These are phyloP conservation scores for Lepidiolamprologus cunningtoni DNA, from an alignment of 2,113 vertebrate species.

Conservation along the genomic window DNA sequence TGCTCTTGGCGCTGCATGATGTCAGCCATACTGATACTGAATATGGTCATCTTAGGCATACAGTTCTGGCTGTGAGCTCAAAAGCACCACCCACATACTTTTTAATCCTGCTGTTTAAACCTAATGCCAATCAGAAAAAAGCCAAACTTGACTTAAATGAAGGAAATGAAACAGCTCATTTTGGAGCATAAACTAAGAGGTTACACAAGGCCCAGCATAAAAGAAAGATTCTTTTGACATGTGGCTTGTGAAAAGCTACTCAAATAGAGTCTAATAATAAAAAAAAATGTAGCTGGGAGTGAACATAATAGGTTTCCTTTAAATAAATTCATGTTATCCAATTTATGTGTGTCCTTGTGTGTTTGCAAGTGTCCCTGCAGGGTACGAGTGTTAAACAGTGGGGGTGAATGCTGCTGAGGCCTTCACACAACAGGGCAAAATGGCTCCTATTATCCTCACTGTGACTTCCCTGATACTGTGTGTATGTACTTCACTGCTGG, in stretches of 20 bases:
- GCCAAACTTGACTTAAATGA: background rate
- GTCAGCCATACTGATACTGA: background rate
- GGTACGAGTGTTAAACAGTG: conserved; percentile 9
- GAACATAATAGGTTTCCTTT: background rate
- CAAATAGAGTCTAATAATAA: background rate
- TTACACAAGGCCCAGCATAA: background rate
- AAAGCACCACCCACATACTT: background rate
- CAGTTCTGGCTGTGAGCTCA: background rate
- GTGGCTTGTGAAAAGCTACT: background rate
- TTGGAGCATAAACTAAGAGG: background rate
- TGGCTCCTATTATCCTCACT: conserved; percentile 47
- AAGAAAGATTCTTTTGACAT: background rate
- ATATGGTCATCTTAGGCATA: background rate
- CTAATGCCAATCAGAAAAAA: background rate
- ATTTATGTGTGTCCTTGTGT: conserved; percentile 1
- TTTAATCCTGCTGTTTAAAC: background rate
- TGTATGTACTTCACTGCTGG: conserved; percentile 10
- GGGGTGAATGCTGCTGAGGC: conserved; percentile 10
- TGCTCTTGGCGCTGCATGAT: background rate
- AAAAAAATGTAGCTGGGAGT: background rate
- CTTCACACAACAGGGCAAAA: conserved; percentile 42
- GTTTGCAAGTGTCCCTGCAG: background rate
- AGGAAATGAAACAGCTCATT: background rate
- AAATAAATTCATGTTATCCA: background rate
- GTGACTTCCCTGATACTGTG: conserved; percentile 12